Evolutionary conservation across 2,797 vertebrate genomes (phyloP), one percentile per base, ranked within the genome.

Genomic region (Acanthornis magna): DNA sequence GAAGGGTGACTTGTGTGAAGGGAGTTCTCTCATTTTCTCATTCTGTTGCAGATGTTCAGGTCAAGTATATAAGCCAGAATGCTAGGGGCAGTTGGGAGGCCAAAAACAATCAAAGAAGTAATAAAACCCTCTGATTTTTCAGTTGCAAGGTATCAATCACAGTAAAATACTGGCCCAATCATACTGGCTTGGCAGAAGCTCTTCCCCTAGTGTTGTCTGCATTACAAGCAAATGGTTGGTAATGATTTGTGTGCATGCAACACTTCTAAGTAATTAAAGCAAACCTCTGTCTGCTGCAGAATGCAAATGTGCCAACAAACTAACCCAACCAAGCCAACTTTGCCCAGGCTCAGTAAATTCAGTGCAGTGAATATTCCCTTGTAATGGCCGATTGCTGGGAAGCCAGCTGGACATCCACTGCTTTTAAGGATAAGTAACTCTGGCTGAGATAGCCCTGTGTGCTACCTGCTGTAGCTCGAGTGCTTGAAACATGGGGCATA

Each of bases 231-330:
- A 95, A 92, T 76, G 81, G 74, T 76, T 93, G 89, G 68, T 96
- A 96, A 96, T 88, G 93, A 97, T 96, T 95, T 96, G 94, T 92
- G 88, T 86, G 74, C 77, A 71, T 89, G 73, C 92, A 96, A 95
- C 91, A 81, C 68, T 92, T 89, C 48, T 91, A 95, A 95, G 90
- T 95, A 96, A 96, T 97, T 95, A 96, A 96, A 97, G 88, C 85
- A 96, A 96, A 96, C 93, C 88, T 75, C 86, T 92, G 55, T 48
- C 76, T 93, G 61, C 86, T 96, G 93, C 93, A 95, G 89, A 97
- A 88, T 78, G 80, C 40, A 62, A 92, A 89, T 87, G 73, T 91
- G 88, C 93, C 96, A 96, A 34, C 71, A 95, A 88, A 91, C 80
- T 77, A 94, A 93, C 84, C 78, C 80, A 73, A 91, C 74, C 65